Percentiles rank a stretch among this genome's conserved stretches.
These are phyloP conservation scores for Agapornis roseicollis DNA, from an alignment of 2,113 vertebrate species.

Conservation along the genomic window DNA sequence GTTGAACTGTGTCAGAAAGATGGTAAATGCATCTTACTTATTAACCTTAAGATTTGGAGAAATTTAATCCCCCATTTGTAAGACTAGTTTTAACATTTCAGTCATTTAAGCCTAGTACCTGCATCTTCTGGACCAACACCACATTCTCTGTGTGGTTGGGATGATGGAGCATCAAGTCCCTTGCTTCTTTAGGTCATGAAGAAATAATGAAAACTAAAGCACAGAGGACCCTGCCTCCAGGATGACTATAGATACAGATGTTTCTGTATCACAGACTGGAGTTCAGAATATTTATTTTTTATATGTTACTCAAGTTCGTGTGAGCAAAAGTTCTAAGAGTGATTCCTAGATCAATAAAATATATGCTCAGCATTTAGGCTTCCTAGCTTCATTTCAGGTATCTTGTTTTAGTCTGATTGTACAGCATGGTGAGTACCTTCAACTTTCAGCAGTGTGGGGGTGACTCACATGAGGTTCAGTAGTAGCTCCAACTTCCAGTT, in stretches of 20 bases:
- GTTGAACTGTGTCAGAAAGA: not conserved
- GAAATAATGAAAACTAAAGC: not conserved
- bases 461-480: not conserved
- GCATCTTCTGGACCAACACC: not conserved
- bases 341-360: not conserved
- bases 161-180: not conserved
- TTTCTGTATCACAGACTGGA: not conserved
- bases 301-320: not conserved
- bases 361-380: not conserved
- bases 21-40: not conserved
- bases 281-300: not conserved
- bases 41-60: not conserved
- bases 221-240: not conserved
- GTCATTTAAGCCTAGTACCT: not conserved
- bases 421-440: not conserved
- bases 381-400: not conserved
- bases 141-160: not conserved
- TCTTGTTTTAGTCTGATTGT: not conserved
- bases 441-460: not conserved
- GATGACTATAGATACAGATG: not conserved
- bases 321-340: not conserved
- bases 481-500: not conserved
- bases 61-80: not conserved
- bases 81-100: not conserved
- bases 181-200: not conserved